These are phyloP conservation scores for Notiomystis cincta DNA, from an alignment of 2,113 vertebrate species.

Conservation along the genomic window DNA sequence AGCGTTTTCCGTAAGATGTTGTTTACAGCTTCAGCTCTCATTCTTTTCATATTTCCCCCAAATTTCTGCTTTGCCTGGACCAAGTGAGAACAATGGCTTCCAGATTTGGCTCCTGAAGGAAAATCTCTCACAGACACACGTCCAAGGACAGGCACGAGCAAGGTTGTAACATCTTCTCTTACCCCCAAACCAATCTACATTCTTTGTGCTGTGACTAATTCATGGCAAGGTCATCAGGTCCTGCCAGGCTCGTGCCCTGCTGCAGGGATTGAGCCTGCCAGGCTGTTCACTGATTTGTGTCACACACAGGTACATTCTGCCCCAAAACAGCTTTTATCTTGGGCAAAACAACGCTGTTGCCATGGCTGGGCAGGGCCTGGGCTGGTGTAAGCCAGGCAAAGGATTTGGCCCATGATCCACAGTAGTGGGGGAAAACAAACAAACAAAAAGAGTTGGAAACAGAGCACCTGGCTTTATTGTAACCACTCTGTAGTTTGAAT, in stretches of 20 bases:
- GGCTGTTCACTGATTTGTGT: background rate
- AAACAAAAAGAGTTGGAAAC: background rate
- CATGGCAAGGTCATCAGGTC: background rate
- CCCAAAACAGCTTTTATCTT: background rate
- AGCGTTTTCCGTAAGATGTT: background rate
- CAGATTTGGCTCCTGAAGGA: background rate
- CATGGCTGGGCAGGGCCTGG: background rate
- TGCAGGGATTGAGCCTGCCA: background rate
- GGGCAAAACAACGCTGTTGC: background rate
- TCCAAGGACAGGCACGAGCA: background rate
- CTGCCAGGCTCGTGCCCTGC: background rate
- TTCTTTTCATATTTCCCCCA: background rate
- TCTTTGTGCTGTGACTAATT: background rate
- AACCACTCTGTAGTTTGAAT: background rate
- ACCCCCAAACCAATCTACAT: background rate
- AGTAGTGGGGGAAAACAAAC: background rate
- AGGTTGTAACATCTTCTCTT: background rate
- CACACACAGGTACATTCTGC: background rate
- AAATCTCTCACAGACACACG: rapidly evolving
- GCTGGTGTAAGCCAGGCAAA: background rate
- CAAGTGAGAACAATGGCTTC: background rate
- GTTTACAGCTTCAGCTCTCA: background rate
- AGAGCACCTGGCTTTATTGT: background rate
- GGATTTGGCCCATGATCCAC: background rate
- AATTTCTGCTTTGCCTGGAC: background rate